Percentiles rank a stretch among this genome's conserved stretches.
Evolutionary conservation across 2,888 invertebrate species (phyloP).

Genomic region (Tuberolachnus salignus): DNA sequence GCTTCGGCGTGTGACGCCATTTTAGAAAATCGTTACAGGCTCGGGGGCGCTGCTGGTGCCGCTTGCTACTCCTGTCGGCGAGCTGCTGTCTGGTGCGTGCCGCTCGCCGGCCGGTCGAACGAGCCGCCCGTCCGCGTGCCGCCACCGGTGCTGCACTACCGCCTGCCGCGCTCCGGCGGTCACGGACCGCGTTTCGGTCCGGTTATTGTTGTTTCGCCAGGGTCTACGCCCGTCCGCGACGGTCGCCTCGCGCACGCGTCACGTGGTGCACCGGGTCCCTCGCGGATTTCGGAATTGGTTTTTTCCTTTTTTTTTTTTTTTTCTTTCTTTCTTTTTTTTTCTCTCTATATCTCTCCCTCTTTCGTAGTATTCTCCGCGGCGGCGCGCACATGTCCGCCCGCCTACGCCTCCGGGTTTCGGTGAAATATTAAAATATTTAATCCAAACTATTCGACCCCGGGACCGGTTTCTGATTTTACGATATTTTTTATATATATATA

Average conservation of each 20-base stretch:
- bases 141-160: neutral
- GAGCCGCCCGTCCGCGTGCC: neutral
- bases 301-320: neutral
- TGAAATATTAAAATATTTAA: no score
- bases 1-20: slow-evolving; percentile 53
- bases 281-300: slow-evolving; percentile 4
- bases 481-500: no score
- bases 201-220: neutral
- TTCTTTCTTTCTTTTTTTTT: neutral
- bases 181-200: neutral
- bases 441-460: no score
- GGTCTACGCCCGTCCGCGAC: slow-evolving; percentile 31
- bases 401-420: no score
- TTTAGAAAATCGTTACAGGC: slow-evolving; percentile 56
- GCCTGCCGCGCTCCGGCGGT: neutral
- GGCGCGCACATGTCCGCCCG: neutral
- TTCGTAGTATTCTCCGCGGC: neutral
- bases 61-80: neutral
- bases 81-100: neutral
- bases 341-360: neutral
- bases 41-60: slow-evolving; percentile 32
- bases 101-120: neutral
- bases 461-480: no score
- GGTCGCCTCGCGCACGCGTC: slow-evolving; percentile 1
- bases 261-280: neutral